These are phyloP conservation scores for Cyanoliseus patagonus DNA, from an alignment of 2,113 vertebrate species.

Conservation along the genomic window DNA sequence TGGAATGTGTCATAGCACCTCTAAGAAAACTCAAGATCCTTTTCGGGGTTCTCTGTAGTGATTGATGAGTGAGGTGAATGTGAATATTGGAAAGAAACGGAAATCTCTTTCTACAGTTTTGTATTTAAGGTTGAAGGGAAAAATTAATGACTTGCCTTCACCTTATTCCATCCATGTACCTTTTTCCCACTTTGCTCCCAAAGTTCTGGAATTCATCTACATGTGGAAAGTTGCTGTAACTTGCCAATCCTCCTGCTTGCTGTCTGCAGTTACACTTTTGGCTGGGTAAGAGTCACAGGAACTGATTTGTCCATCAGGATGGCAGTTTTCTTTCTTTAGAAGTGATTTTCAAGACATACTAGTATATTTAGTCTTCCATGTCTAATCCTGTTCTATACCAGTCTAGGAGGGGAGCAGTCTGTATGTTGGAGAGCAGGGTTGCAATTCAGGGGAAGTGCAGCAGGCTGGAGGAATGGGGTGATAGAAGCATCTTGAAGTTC, in stretches of 20 bases:
- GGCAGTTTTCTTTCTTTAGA: not conserved
- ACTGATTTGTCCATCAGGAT: not conserved
- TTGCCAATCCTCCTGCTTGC: not conserved
- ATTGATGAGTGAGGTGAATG: not conserved
- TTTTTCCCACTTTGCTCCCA: not conserved
- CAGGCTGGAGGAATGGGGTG: not conserved
- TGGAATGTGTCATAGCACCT: not conserved
- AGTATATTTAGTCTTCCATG: not conserved
- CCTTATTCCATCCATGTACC: not conserved
- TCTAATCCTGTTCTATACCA: not conserved
- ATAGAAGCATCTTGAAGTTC: not conserved
- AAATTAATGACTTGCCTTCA: not conserved
- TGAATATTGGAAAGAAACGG: not conserved
- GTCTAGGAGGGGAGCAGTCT: not conserved
- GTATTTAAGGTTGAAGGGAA: not conserved
- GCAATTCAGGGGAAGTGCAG: not conserved
- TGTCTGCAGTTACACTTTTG: not conserved
- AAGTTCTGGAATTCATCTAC: not conserved
- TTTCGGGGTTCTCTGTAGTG: not conserved
- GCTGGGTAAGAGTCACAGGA: not conserved
- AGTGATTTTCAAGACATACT: not conserved
- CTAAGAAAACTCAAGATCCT: not conserved
- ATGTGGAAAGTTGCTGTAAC: not conserved
- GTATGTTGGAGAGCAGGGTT: not conserved
- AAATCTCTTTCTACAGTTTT: rapidly evolving